Evolutionary conservation across 1,140 invertebrate species (phyloP), one percentile per base, ranked within the genome.

Genomic region (Drosophila eugracilis): DNA sequence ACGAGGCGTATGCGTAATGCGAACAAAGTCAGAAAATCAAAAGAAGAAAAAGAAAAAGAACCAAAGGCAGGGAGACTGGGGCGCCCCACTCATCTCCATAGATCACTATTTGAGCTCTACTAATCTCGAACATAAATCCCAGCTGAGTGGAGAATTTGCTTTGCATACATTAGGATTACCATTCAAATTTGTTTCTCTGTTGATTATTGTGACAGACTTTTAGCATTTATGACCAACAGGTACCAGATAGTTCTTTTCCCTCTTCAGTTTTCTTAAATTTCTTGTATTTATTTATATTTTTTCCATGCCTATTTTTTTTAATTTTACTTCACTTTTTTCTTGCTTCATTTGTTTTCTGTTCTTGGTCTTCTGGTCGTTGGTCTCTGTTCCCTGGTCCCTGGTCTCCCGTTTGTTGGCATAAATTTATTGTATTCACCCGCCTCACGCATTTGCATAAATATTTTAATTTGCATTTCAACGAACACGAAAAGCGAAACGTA

Each of bases 391-490:
- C 48, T 32, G 15, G 53, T 34, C 26, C 22, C 55, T 62, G 37
- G 30, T 57, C 48, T 49, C 53, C 53, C 37, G 72, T 75, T 59
- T 58, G 78, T 73, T 75, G 58, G 81, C 77, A 86, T 85, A 86
- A 75, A 85, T 85, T 85, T 85, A 86, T 88, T 86, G 73, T 81
- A 63, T 76, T 76, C 41, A 44, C 45, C 62, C 69, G 71, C 71
- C 50, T 49, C 32, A 59, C 80, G 77, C 73, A 85, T 85, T 85
- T 85, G 77, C 81, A 85, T 85, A 85, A 86, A 85, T 85, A 86
- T 85, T 85, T 85, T 85, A 86, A 85, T 86, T 85, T 85, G 81
- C 81, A 85, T 85, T 85, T 86, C 71, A 85, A 86, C 81, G 75
- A 88, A 85, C 54, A 73, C 48, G 70, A 73, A 72, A 47, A 52